Conservation (phyloP, 2,888 invertebrate species). For the Agrochola litura region DNA sequence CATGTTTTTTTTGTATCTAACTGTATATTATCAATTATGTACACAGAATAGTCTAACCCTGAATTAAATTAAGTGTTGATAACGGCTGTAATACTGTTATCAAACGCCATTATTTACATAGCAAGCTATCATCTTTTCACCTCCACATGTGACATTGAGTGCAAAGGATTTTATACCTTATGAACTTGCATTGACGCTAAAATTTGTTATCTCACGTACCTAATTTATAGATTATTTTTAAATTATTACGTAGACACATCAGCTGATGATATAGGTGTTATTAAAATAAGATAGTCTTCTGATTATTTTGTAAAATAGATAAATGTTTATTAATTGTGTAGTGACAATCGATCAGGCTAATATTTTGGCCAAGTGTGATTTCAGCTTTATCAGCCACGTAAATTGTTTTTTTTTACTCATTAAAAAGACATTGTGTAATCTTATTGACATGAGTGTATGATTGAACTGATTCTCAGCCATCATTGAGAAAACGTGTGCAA, state of each 20-base stretch:
- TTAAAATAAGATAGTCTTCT: background rate
- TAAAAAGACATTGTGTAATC: background rate
- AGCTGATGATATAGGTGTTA: background rate
- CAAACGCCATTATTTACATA: slow-evolving; percentile 15
- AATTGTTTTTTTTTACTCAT: background rate
- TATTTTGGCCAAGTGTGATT: slow-evolving; percentile 24
- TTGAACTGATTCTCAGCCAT: background rate
- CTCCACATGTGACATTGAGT: slow-evolving; percentile 9
- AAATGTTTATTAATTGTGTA: background rate
- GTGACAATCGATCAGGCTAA: slow-evolving; percentile 3
- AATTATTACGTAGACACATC: slow-evolving; percentile 13
- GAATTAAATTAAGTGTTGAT: background rate
- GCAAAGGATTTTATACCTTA: slow-evolving; percentile 26
- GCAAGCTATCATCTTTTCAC: slow-evolving; percentile 12
- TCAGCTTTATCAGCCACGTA: background rate
- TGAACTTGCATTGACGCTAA: slow-evolving; percentile 3
- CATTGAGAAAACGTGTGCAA: background rate
- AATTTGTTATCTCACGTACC: slow-evolving; percentile 3
- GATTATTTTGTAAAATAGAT: slow-evolving; percentile 14
- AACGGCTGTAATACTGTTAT: slow-evolving; percentile 6
- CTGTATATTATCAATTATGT: background rate
- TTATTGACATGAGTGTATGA: background rate
- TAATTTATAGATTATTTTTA: slow-evolving; percentile 8
- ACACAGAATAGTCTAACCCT: background rate
- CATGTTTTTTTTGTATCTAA: background rate